Percentiles rank a stretch among this genome's conserved stretches.
phyloP scores from a whole-genome alignment of 2,888 invertebrate species.

The Noctuana brunneofusca region DNA sequence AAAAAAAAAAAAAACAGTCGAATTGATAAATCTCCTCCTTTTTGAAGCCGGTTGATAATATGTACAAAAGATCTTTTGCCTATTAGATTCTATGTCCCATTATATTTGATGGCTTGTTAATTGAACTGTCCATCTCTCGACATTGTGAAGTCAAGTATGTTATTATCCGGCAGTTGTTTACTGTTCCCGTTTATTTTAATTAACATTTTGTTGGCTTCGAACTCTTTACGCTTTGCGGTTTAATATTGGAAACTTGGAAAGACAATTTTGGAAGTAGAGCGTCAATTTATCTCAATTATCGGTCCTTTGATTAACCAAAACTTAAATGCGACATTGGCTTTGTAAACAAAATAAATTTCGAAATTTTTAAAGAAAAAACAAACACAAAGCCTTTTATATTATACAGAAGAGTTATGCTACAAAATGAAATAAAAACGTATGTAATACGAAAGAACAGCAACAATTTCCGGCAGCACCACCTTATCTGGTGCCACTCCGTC shows the following conservation, averaged over 20 bases:
- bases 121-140: constrained; percentile 16
- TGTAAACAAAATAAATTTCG: no score
- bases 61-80: no score
- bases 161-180: constrained; percentile 18
- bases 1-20: no score
- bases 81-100: background rate
- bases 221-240: constrained; percentile 1
- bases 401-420: no score
- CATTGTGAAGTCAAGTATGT: constrained; percentile 14
- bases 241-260: constrained; percentile 9
- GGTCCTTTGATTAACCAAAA: background rate
- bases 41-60: no score
- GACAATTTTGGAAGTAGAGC: background rate
- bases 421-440: no score
- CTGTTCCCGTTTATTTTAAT: constrained; percentile 20
- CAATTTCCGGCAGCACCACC: no score
- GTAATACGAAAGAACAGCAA: no score
- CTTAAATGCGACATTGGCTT: background rate
- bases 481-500: no score
- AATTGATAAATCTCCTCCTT: no score
- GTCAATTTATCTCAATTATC: background rate
- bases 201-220: constrained; percentile 19
- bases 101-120: constrained; percentile 11
- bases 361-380: no score
- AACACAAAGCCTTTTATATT: no score